A percentile compares a stretch with the other conserved stretches of the same genome.
phyloP scores from a whole-genome alignment of 2,888 invertebrate genomes.

The Homarus gammarus region DNA sequence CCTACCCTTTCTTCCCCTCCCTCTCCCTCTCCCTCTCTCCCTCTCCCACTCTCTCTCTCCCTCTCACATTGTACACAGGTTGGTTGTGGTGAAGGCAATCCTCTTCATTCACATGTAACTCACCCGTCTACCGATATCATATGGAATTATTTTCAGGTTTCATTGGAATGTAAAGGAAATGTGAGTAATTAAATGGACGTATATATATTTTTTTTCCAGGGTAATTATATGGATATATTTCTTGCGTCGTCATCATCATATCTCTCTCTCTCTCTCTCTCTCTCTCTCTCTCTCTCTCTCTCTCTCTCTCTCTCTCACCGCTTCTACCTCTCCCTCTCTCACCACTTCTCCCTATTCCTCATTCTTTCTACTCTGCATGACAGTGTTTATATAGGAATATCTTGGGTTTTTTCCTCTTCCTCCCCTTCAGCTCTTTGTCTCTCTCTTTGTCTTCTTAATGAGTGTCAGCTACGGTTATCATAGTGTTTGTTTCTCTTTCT shows the following conservation, averaged over 20 bases:
- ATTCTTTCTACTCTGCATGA: background rate
- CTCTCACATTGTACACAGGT: background rate
- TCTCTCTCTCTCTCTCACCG: background rate
- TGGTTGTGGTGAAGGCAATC: too few relatives aligned
- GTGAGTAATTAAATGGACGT: too few relatives aligned
- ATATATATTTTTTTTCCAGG: too few relatives aligned
- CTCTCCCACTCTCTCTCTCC: background rate
- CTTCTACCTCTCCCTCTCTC: background rate
- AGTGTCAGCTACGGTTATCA: background rate
- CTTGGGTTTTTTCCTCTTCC: background rate
- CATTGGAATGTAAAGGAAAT: too few relatives aligned
- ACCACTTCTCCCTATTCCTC: background rate
- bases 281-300: conserved; percentile 2
- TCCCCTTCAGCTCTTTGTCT: background rate
- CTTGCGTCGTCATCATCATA: too few relatives aligned
- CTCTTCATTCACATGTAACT: too few relatives aligned
- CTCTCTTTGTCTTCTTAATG: background rate
- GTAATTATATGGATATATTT: too few relatives aligned
- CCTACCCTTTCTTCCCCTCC: too few relatives aligned
- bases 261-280: background rate
- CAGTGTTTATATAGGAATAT: background rate
- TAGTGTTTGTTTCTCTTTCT: background rate
- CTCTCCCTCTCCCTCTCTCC: too few relatives aligned
- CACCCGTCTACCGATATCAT: too few relatives aligned
- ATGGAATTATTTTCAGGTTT: too few relatives aligned